Evolutionary conservation across 1,140 invertebrate genomes (phyloP).

Genomic region (Thalassaphorura encarpata): DNA sequence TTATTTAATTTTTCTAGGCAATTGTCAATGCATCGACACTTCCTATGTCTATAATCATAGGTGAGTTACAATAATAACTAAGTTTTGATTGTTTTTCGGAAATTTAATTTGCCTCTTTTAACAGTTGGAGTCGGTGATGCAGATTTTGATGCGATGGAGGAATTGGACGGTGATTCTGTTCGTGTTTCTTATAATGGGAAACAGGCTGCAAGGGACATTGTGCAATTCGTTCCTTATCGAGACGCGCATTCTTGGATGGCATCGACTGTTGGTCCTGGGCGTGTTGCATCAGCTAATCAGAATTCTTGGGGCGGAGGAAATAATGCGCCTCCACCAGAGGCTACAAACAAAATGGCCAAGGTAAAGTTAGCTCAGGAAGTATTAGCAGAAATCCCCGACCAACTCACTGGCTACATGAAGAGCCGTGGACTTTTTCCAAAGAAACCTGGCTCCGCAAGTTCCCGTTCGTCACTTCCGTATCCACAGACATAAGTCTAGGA

Average conservation of each 20-base stretch:
- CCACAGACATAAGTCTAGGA: neutral
- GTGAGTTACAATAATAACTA: slow-evolving; percentile 43
- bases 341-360: slow-evolving; percentile 24
- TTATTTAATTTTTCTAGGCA: too few species aligned
- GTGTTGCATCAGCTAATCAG: neutral
- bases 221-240: slow-evolving; percentile 30
- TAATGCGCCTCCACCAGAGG: neutral
- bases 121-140: slow-evolving; percentile 47
- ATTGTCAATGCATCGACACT: slow-evolving; percentile 45
- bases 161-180: slow-evolving; percentile 49
- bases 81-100: neutral
- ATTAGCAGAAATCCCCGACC: slow-evolving; percentile 46
- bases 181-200: slow-evolving; percentile 40
- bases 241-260: slow-evolving; percentile 27
- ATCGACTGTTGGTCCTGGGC: slow-evolving; percentile 23
- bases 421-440: slow-evolving; percentile 41
- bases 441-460: neutral
- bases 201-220: slow-evolving; percentile 38
- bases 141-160: slow-evolving; percentile 50
- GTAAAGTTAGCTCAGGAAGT: slow-evolving; percentile 29
- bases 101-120: too few species aligned
- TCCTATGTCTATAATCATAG: slow-evolving; percentile 52
- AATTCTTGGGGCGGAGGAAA: neutral
- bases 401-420: slow-evolving; percentile 52
- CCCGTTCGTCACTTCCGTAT: neutral